Conservation (phyloP, 1,140 invertebrate genomes). For the Andricus grossulariae region DNA sequence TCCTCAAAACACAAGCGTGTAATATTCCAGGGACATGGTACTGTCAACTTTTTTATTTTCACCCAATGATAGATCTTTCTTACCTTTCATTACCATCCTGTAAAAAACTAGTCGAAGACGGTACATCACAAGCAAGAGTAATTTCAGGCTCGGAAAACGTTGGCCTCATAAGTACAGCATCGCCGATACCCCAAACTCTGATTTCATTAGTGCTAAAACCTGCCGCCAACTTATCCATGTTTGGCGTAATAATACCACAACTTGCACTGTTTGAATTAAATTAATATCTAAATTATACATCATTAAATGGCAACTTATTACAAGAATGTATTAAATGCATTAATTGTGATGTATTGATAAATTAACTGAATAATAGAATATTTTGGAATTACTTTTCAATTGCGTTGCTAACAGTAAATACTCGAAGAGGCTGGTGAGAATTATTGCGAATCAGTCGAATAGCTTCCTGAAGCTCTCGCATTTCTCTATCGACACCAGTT, state of each 20-base stretch:
- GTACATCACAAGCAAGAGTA: slow-evolving; percentile 60
- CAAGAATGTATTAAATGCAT: too few species aligned
- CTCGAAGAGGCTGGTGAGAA: slow-evolving; percentile 77
- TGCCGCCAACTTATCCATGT: slow-evolving; percentile 78
- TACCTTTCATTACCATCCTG: slow-evolving; percentile 49
- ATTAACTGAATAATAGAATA: background rate
- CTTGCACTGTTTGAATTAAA: slow-evolving; percentile 73
- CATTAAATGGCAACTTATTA: background rate
- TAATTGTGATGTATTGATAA: background rate
- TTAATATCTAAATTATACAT: slow-evolving; percentile 35
- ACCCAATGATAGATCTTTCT: background rate
- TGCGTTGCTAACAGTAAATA: slow-evolving; percentile 79
- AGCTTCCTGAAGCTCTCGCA: slow-evolving; percentile 79
- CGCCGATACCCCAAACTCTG: slow-evolving; percentile 79
- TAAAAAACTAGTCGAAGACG: slow-evolving; percentile 51
- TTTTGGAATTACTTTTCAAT: slow-evolving; percentile 75
- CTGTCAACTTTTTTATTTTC: too few species aligned
- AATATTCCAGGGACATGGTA: too few species aligned
- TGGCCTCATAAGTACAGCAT: slow-evolving; percentile 75
- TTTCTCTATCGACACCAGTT: slow-evolving; percentile 78
- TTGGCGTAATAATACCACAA: slow-evolving; percentile 77
- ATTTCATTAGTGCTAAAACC: slow-evolving; percentile 80
- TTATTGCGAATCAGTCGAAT: slow-evolving; percentile 78
- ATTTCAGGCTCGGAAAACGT: slow-evolving; percentile 57
- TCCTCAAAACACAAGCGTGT: too few species aligned